phyloP scores from a whole-genome alignment of 2,888 invertebrate genomes.

The Drosophila atripex region DNA sequence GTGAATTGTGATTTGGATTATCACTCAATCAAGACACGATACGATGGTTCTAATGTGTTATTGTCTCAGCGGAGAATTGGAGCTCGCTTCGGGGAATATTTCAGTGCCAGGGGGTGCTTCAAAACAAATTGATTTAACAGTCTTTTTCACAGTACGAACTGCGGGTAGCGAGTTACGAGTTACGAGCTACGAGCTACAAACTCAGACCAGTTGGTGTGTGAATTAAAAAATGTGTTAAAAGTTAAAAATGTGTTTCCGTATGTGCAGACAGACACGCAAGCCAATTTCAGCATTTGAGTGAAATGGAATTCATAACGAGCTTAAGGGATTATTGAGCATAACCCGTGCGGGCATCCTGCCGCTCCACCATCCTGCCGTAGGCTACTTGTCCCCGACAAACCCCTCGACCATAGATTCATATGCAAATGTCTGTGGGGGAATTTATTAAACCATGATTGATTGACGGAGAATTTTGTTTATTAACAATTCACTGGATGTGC shows the following conservation, averaged over 20 bases:
- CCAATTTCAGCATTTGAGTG: conserved; percentile 56
- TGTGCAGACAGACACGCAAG: conserved; percentile 60
- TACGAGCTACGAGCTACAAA: conserved; percentile 4
- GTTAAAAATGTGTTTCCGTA: conserved; percentile 13
- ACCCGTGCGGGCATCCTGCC: conserved; percentile 28
- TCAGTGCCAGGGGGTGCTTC: conserved; percentile 16
- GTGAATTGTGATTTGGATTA: conserved; percentile 58
- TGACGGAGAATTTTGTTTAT: conserved; percentile 33
- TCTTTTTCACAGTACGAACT: conserved; percentile 66
- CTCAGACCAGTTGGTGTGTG: neutral
- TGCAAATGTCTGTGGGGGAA: conserved; percentile 25
- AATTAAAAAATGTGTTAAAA: no score
- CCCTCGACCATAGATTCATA: conserved; percentile 25
- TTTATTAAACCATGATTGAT: conserved; percentile 44
- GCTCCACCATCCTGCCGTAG: neutral
- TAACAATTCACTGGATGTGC: conserved; percentile 35
- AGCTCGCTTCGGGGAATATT: conserved; percentile 8
- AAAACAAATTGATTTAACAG: conserved; percentile 72
- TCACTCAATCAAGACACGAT: conserved; percentile 74
- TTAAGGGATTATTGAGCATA: conserved; percentile 66
- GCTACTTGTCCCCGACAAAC: conserved; percentile 3
- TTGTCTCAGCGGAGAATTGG: conserved; percentile 57
- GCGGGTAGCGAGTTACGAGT: conserved; percentile 14
- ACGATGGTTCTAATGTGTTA: conserved; percentile 62
- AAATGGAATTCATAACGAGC: conserved; percentile 52